Evolutionary conservation across 2,888 invertebrate genomes (phyloP), one percentile per base, ranked within the genome.

Genomic region (Cerceris rybyensis): DNA sequence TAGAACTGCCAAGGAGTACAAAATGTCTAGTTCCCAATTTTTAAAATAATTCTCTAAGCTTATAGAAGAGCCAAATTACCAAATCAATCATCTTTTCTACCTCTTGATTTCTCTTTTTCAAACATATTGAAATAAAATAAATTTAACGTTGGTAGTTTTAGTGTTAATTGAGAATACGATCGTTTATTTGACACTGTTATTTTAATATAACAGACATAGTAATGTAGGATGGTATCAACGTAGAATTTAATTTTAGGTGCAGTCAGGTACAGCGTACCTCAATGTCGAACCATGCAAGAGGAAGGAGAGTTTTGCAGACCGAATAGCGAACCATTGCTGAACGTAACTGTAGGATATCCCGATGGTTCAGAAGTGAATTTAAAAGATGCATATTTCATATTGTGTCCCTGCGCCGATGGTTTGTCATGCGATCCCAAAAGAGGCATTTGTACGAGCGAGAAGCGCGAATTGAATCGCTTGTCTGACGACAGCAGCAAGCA

Each of bases 371-470:
- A 60, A 13, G 57, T 90, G 14, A 59, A 76, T 9, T 65, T 90
- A 17, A 81, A 70, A 13, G 73, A 86, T 54, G 85, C 89, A 2
- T 65, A 88, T 69, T 77, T 71, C 28, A 78, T 87, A 16, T 59
- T 88, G 39, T 90, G 90, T 43, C 88, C 90, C 16, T 90, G 90
- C 28, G 74, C 50, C 2, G 16, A 79, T 1, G 87, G 85, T 6
- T 67, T 88, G 16, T 68, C 61, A 11, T 90, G 90, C 58, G 75
- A 87, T 9, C 13, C 7, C 2, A 71, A 72, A 39, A 72, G 68
- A 2, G 84, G 80, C 0, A 43, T 78, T 8, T 90, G 90, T 43
- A 76, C 8, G 14, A n/a, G 42, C 6, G 54, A 42, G 6, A 50
- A 50, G 43, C 72, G 6, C 1, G 72, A 72, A 16, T 13, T 11